A percentile compares a stretch with the other conserved stretches of the same genome.
phyloP scores from a whole-genome alignment of 2,888 invertebrate species.

The Orgyia antiqua region DNA sequence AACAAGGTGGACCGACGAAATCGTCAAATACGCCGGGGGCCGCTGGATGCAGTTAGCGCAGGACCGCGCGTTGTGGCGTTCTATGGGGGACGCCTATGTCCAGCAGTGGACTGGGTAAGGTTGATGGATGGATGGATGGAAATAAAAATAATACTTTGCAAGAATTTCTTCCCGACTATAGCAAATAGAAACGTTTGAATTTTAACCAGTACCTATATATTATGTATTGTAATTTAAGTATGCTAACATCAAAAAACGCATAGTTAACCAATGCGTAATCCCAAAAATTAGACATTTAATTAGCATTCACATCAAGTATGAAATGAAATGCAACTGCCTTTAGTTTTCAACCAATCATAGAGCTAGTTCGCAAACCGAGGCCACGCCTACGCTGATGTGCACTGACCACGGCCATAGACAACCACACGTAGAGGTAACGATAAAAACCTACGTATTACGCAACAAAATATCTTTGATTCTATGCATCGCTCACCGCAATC shows the following conservation, averaged over 20 bases:
- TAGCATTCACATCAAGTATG: constrained; percentile 52
- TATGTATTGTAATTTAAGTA: constrained; percentile 9
- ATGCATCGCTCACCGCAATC: constrained; percentile 17
- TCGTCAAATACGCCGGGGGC: no score
- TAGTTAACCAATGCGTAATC: constrained; percentile 18
- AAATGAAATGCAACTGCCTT: constrained; percentile 67
- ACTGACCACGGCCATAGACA: constrained; percentile 35
- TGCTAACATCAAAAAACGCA: constrained; percentile 18
- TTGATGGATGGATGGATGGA: no score
- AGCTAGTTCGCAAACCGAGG: constrained; percentile 40
- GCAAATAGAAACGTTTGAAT: no score
- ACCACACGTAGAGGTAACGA: constrained; percentile 27
- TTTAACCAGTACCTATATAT: no score
- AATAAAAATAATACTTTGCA: no score
- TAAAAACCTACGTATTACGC: constrained; percentile 28
- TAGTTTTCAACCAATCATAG: constrained; percentile 51
- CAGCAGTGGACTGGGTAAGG: no score
- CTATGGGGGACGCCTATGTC: no score
- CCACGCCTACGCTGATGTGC: constrained; percentile 59
- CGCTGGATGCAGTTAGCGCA: no score
- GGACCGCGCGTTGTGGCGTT: no score
- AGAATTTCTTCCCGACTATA: no score
- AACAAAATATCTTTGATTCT: constrained; percentile 22
- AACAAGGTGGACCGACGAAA: no score
- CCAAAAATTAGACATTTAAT: constrained; percentile 37